These are phyloP conservation scores for Psylliodes chrysocephalus DNA, from an alignment of 2,888 invertebrate species.

Conservation along the genomic window DNA sequence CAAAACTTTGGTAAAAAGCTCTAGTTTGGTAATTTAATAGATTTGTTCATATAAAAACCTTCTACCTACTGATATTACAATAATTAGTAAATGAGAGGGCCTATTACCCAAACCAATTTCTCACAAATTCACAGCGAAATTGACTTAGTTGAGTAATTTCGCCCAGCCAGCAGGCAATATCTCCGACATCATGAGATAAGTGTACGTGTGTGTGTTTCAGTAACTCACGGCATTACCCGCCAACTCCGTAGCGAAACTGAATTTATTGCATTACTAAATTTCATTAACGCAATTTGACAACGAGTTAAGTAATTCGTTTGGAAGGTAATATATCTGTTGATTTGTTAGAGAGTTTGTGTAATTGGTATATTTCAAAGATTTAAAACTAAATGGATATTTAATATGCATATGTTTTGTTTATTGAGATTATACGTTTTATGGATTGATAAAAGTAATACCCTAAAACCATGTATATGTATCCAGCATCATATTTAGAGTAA, in stretches of 20 bases:
- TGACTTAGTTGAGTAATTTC: slow-evolving; percentile 23
- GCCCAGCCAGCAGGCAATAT: slow-evolving; percentile 30
- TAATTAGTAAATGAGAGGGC: too few relatives aligned
- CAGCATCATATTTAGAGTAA: too few relatives aligned
- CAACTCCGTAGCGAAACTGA: slow-evolving; percentile 40
- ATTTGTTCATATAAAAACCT: too few relatives aligned
- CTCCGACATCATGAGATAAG: slow-evolving; percentile 40
- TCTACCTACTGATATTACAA: too few relatives aligned
- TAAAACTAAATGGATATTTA: too few relatives aligned
- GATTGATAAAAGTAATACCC: too few relatives aligned
- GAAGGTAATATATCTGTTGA: slow-evolving; percentile 39
- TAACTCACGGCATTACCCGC: slow-evolving; percentile 32
- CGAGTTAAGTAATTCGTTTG: slow-evolving; percentile 53
- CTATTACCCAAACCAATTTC: neutral
- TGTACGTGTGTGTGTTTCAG: slow-evolving; percentile 41
- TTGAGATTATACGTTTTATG: too few relatives aligned
- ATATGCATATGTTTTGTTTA: too few relatives aligned
- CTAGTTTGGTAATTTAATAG: too few relatives aligned
- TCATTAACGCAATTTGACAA: slow-evolving; percentile 56
- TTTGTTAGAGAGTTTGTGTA: neutral
- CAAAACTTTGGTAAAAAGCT: too few relatives aligned
- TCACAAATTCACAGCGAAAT: slow-evolving; percentile 18
- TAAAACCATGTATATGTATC: too few relatives aligned
- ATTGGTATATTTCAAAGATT: too few relatives aligned
- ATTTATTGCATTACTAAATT: slow-evolving; percentile 57